These are phyloP conservation scores for Ceratosolen solmsi DNA, from an alignment of 1,140 invertebrate genomes.

Conservation along the genomic window DNA sequence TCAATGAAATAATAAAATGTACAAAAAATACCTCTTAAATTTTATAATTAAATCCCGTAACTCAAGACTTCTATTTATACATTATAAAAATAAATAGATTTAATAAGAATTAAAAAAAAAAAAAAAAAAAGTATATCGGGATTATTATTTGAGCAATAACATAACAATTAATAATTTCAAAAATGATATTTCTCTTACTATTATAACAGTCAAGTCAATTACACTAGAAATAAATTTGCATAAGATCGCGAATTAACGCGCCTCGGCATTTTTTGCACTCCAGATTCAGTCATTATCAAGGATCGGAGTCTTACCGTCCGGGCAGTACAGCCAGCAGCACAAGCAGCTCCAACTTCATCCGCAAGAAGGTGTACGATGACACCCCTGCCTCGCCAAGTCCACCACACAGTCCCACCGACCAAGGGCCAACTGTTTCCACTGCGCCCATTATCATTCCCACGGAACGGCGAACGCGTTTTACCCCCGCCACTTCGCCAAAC, in stretches of 20 bases:
- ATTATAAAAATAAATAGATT: no score
- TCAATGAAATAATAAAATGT: no score
- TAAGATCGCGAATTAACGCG: not conserved
- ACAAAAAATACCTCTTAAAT: no score
- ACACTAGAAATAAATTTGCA: no score
- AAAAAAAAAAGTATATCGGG: no score
- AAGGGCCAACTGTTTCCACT: not conserved
- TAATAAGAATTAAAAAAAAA: no score
- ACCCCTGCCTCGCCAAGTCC: constrained; percentile 71
- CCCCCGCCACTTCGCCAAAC: not conserved
- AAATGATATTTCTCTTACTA: no score
- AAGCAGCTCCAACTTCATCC: not conserved
- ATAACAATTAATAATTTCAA: no score
- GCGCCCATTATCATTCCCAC: constrained; percentile 42
- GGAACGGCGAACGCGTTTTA: constrained; percentile 7
- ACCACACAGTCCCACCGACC: constrained; percentile 57
- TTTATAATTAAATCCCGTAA: no score
- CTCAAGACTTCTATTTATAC: no score
- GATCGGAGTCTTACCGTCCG: not conserved
- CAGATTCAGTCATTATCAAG: constrained; percentile 17
- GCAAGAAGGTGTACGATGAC: constrained; percentile 51
- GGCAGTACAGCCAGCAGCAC: constrained; percentile 10
- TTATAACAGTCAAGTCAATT: no score
- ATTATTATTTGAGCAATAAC: no score
- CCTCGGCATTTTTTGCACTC: not conserved